Base-by-base conservation (phyloP, 2,797 vertebrate species). In the Pyrocephalus nanus region DNA sequence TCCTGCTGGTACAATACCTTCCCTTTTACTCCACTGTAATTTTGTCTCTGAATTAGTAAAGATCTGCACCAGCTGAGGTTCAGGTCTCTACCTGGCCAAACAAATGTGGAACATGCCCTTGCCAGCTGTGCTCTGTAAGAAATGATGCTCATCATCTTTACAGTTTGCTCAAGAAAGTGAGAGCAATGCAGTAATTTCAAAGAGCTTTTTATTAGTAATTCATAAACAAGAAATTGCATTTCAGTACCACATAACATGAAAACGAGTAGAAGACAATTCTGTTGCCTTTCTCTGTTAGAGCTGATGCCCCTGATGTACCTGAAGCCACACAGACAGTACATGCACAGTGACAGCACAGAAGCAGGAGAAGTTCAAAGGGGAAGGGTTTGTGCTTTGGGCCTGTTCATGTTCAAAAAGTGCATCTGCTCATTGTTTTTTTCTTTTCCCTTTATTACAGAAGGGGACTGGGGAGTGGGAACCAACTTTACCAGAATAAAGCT, bases 181-280 rank as follows among this genome's bases (percentile, higher is more conserved):
- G 30, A 74, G 38, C 54, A 17, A n/a, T 0, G 11, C 29, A 29
- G 20, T 38, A 6, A n/a, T 80, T 84, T 87, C 45, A 36, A 88
- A 78, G 70, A 86, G 15, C 18, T 53, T 95, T 95, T 96, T 91
- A 96, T 96, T 96, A 96, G 77, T 73, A 96, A 94, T 0, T 22
- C 89, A 78, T 72, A 34, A 93, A 92, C 82, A 85, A 88, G 91
- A 67, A 84, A 53, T 34, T 81, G 81, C 90, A 89, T 90, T 84
- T 96, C 74, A 81, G 65, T 76, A 86, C 32, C 88, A 81, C 26
- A 1, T 65, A 50, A 78, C 79, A 81, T 54, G 69, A 83, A 83
- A 91, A 93, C 27, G 55, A 87, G 94, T 95, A 93, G 86, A 67
- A 86, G 45, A 60, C 61, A 86, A 12, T 60, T 65, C 81, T 92